A percentile compares a stretch with the other conserved stretches of the same genome.
These are phyloP conservation scores for Polypterus bichir DNA, from an alignment of 2,113 vertebrate species.

Conservation along the genomic window DNA sequence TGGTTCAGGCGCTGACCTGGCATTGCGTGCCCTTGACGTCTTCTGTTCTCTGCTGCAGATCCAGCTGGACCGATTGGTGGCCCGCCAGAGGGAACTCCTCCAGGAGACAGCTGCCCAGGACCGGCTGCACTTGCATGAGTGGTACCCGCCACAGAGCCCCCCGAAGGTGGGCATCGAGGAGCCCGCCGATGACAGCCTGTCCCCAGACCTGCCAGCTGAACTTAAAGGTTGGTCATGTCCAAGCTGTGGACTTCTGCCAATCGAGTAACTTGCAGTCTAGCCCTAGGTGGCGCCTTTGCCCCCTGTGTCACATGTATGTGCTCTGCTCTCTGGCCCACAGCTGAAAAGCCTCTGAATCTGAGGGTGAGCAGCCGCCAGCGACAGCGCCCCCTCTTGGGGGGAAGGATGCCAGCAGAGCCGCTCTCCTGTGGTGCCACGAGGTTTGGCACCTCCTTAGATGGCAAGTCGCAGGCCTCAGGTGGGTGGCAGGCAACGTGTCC, in stretches of 20 bases:
- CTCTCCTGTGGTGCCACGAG: slow-evolving; percentile 13
- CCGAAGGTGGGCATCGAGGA: slow-evolving; percentile 63
- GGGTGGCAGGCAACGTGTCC: too few relatives aligned
- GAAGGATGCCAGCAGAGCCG: slow-evolving; percentile 31
- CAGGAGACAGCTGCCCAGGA: slow-evolving; percentile 74
- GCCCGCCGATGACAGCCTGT: slow-evolving; percentile 61
- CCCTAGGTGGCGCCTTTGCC: too few relatives aligned
- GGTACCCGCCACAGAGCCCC: slow-evolving; percentile 63
- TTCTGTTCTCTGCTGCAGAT: slow-evolving; percentile 30
- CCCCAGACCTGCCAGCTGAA: slow-evolving; percentile 45
- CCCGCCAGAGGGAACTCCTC: slow-evolving; percentile 85
- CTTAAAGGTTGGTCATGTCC: slow-evolving; percentile 51
- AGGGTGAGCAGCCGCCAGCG: slow-evolving; percentile 57
- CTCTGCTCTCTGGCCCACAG: slow-evolving; percentile 30
- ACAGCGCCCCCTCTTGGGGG: slow-evolving; percentile 27
- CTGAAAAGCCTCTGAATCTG: slow-evolving; percentile 76
- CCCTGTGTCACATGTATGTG: neutral
- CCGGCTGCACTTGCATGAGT: slow-evolving; percentile 60
- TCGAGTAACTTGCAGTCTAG: too few relatives aligned
- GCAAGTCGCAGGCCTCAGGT: too few relatives aligned
- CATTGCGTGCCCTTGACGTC: too few relatives aligned
- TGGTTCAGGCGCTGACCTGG: too few relatives aligned
- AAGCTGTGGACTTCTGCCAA: neutral
- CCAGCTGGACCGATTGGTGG: slow-evolving; percentile 79
- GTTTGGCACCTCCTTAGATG: too few relatives aligned